These are phyloP conservation scores for Cenopis cana DNA, from an alignment of 2,888 invertebrate species.

Conservation along the genomic window DNA sequence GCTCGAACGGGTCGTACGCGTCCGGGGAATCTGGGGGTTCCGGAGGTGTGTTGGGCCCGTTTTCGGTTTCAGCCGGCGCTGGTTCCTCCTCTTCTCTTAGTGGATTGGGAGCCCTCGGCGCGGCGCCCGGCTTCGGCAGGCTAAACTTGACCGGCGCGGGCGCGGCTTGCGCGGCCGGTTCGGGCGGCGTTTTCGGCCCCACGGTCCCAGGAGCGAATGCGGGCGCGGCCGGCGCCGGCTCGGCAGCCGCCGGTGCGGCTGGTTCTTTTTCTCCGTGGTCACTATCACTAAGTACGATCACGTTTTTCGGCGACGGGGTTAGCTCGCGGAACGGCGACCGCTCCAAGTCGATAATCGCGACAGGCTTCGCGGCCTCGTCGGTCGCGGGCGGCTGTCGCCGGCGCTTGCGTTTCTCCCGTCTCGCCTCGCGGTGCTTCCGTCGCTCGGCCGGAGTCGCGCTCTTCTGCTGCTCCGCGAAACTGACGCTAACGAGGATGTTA, in stretches of 20 bases:
- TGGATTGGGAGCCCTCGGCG: constrained; percentile 86
- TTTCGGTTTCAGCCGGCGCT: constrained; percentile 86
- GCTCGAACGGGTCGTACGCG: constrained; percentile 96
- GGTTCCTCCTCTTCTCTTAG: constrained; percentile 88
- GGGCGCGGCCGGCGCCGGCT: constrained; percentile 65
- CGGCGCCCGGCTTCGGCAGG: constrained; percentile 60
- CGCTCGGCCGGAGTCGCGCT: constrained; percentile 51
- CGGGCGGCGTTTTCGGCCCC: constrained; percentile 43
- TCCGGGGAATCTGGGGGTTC: constrained; percentile 87
- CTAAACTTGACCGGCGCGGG: constrained; percentile 44
- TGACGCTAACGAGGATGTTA: constrained; percentile 96
- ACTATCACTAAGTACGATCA: constrained; percentile 94
- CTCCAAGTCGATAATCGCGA: constrained; percentile 94
- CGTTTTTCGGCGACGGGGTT: constrained; percentile 91
- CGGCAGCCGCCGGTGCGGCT: constrained; percentile 45
- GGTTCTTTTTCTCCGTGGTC: constrained; percentile 85
- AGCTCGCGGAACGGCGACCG: constrained; percentile 94
- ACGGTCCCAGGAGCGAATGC: constrained; percentile 49
- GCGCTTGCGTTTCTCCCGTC: constrained; percentile 43
- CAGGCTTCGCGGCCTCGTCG: constrained; percentile 84
- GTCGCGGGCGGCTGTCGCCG: constrained; percentile 49
- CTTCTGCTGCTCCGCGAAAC: constrained; percentile 90
- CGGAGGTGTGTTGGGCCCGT: constrained; percentile 81
- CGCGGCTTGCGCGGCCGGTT: constrained; percentile 49
- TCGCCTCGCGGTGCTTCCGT: constrained; percentile 43